These are phyloP conservation scores for Limonius californicus DNA, from an alignment of 1,140 invertebrate genomes.

Conservation along the genomic window DNA sequence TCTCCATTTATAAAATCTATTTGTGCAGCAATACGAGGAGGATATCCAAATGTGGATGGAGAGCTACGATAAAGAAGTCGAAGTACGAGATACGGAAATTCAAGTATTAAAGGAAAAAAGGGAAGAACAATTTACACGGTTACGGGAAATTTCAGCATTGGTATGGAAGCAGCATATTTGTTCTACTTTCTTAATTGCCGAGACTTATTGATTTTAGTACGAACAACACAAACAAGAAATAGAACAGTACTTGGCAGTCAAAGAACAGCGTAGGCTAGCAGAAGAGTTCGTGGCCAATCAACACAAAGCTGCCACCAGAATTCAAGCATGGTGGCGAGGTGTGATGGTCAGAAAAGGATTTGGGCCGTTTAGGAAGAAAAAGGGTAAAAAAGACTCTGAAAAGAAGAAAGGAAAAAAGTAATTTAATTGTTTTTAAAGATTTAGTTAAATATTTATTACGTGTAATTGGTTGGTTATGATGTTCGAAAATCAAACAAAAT, in stretches of 20 bases:
- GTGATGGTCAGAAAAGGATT: conserved; percentile 63
- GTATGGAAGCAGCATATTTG: too few relatives aligned
- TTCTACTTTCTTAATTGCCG: too few relatives aligned
- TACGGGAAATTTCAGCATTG: conserved; percentile 4
- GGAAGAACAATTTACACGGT: conserved; percentile 21
- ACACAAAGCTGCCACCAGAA: conserved; percentile 40
- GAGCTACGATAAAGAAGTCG: conserved; percentile 36
- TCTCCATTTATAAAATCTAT: too few relatives aligned
- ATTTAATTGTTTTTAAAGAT: too few relatives aligned
- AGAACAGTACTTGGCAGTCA: conserved; percentile 33
- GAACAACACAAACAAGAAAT: conserved; percentile 34
- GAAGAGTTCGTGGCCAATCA: conserved; percentile 23
- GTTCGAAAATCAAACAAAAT: too few relatives aligned
- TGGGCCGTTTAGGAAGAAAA: conserved; percentile 57
- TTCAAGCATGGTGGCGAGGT: conserved; percentile 69
- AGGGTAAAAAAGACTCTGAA: conserved; percentile 44
- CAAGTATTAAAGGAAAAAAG: conserved; percentile 25
- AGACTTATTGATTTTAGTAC: conserved; percentile 30
- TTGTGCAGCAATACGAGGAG: conserved; percentile 32
- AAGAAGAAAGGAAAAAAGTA: conserved; percentile 28
- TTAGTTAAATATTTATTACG: too few relatives aligned
- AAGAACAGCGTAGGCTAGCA: conserved; percentile 33
- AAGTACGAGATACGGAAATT: conserved; percentile 30
- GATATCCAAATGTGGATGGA: conserved; percentile 35
- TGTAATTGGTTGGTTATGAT: too few relatives aligned